Evolutionary conservation across 2,113 vertebrate genomes (phyloP).

Genomic region (Anseranas semipalmata): DNA sequence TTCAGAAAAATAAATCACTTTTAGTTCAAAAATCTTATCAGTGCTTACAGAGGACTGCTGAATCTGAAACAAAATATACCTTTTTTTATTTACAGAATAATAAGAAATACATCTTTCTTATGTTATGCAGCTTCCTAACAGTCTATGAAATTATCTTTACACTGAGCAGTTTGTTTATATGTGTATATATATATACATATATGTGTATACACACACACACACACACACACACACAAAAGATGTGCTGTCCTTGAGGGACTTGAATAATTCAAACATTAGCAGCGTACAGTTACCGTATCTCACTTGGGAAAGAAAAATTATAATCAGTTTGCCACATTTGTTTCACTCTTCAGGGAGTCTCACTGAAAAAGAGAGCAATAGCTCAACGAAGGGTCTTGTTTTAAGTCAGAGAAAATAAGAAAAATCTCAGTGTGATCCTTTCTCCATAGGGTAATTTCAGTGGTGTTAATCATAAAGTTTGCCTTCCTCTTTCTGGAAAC

Average conservation of each 20-base stretch:
- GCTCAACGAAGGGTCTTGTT: neutral
- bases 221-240: too few species aligned
- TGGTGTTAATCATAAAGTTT: neutral
- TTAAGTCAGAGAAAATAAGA: neutral
- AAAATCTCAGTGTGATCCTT: neutral
- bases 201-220: too few species aligned
- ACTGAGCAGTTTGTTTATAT: neutral
- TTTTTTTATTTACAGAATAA: neutral
- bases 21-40: neutral
- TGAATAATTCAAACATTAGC: neutral
- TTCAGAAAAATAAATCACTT: neutral
- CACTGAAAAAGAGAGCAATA: neutral
- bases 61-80: neutral
- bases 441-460: neutral
- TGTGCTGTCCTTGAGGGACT: neutral
- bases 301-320: neutral
- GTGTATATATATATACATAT: too few species aligned
- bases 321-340: neutral
- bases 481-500: neutral
- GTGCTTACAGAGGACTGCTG: neutral
- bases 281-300: neutral
- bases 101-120: neutral
- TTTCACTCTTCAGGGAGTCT: neutral
- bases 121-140: neutral
- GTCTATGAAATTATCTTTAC: neutral